Conservation (phyloP, 2,888 invertebrate genomes). For the Oxycera nigricornis region DNA sequence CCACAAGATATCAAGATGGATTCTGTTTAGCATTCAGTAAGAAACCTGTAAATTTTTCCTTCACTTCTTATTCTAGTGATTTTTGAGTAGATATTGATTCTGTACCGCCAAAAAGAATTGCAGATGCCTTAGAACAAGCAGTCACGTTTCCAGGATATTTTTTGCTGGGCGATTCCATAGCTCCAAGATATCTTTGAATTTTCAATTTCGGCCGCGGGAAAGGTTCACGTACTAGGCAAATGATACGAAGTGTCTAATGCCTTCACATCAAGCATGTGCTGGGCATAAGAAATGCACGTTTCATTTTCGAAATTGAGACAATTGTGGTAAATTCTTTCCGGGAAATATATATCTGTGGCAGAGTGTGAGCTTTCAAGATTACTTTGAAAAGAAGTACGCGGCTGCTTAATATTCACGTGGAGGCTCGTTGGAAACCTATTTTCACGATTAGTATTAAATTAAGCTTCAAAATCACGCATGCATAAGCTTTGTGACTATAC, state of each 20-base stretch:
- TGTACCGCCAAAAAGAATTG: background rate
- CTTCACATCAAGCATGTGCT: background rate
- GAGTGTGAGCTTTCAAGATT: too few relatives aligned
- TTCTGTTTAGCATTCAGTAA: background rate
- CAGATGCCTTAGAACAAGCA: background rate
- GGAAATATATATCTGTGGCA: too few relatives aligned
- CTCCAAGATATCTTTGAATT: background rate
- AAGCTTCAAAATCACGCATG: too few relatives aligned
- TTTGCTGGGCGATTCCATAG: background rate
- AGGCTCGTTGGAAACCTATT: too few relatives aligned
- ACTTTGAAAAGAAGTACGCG: too few relatives aligned
- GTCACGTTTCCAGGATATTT: background rate
- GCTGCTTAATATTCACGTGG: too few relatives aligned
- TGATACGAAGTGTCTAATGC: background rate
- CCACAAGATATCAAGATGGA: too few relatives aligned
- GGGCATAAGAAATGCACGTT: background rate
- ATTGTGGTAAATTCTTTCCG: background rate
- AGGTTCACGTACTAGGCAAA: background rate
- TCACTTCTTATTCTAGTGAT: background rate
- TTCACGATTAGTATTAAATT: too few relatives aligned
- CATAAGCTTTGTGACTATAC: too few relatives aligned
- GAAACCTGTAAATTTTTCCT: background rate
- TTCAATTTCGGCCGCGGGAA: background rate
- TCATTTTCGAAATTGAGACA: background rate
- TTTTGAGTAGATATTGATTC: constrained; percentile 3